Evolutionary conservation across 2,888 invertebrate genomes (phyloP), one percentile per base, ranked within the genome.

Genomic region (Torymus tubicola): DNA sequence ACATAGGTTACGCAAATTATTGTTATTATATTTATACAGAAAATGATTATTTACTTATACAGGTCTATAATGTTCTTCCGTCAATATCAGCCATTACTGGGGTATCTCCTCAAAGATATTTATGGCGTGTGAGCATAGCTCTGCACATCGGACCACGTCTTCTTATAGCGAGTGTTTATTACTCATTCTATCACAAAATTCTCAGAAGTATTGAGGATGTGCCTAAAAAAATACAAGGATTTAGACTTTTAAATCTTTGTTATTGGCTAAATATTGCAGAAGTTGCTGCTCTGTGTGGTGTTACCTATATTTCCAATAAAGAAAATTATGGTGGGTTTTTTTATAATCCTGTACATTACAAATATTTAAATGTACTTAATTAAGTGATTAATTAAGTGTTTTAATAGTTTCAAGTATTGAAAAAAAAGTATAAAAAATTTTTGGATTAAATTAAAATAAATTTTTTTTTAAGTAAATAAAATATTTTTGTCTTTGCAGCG

Each of bases 31-130:
- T 53, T 67, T 14, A 52, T 50, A n/a, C 10, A 61, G n/a, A 13
- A 3, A 61, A 50, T 69, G 18, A n/a, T 21, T 21, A 57, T 58
- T 74, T 70, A 67, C 84, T 89, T 92, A 4, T 91, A 8, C 8
- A 98, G 98, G 98, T 97, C 78, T 97, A 96, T 91, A 98, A 98
- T 92, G 94, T 97, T 91, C 95, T 98, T 89, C 98, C 98, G 88
- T 97, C 97, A 87, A 97, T 98, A 92, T 98, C 97, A 93, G 97
- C 98, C 84, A 96, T 98, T 90, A 98, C 98, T 82, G 98, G 98
- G 72, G 95, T 98, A 85, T 96, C 96, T 88, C 98, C 98, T 42
- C 97, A 98, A 91, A 93, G 96, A 87, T 98, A 98, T 92, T 92
- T 98, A 86, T 98, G 98, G 98, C 94, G 98, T 87, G 95, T 97